Conservation (phyloP, 2,888 invertebrate species). For the Cheilosia impressa region DNA sequence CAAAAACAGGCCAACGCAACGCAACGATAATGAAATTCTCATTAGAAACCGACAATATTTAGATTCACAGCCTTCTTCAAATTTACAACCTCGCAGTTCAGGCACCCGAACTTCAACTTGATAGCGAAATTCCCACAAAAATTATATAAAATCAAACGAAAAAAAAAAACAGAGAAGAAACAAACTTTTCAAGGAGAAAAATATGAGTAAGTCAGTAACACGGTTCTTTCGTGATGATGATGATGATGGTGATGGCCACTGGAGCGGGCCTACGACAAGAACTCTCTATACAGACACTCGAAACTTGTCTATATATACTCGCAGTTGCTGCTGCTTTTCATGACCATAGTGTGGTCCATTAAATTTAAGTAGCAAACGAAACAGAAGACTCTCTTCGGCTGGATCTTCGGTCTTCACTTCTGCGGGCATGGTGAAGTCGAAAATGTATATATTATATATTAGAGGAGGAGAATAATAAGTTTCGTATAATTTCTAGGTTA, state of each 20-base stretch:
- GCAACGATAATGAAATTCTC: constrained; percentile 54
- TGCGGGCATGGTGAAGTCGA: constrained; percentile 15
- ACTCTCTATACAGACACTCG: constrained; percentile 38
- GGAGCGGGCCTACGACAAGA: constrained; percentile 60
- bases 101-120: constrained; percentile 26
- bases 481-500: constrained; percentile 75
- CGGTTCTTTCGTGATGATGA: constrained; percentile 52
- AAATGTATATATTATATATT: constrained; percentile 52
- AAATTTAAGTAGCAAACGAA: constrained; percentile 73
- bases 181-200: constrained; percentile 29
- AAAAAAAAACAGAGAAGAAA: background rate
- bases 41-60: constrained; percentile 61
- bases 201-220: constrained; percentile 55
- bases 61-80: constrained; percentile 51
- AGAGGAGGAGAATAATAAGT: constrained; percentile 68
- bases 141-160: constrained; percentile 26
- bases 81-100: constrained; percentile 30
- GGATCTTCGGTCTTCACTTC: background rate
- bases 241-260: constrained; percentile 52
- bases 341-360: constrained; percentile 70
- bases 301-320: constrained; percentile 14
- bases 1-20: constrained; percentile 13
- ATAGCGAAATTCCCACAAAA: constrained; percentile 53
- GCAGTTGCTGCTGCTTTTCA: constrained; percentile 28
- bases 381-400: constrained; percentile 50